Conservation (phyloP, 2,113 vertebrate genomes). For the Tamias sibiricus region DNA sequence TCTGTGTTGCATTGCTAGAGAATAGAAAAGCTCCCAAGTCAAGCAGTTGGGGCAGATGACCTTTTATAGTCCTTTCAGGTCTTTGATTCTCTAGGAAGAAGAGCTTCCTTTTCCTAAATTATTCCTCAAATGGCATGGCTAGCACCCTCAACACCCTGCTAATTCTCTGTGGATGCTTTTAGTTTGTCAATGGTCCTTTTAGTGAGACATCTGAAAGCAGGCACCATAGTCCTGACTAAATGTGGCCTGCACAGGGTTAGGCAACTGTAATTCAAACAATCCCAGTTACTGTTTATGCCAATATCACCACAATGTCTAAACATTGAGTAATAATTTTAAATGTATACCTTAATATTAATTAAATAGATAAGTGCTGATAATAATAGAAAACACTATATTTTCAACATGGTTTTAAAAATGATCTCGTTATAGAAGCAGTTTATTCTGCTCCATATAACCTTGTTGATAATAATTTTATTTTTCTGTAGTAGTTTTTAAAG, state of each 20-base stretch:
- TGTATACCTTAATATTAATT: neutral
- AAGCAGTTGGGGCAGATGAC: constrained; percentile 43
- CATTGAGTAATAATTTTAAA: neutral
- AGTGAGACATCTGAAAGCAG: neutral
- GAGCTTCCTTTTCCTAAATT: constrained; percentile 44
- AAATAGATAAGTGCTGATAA: neutral
- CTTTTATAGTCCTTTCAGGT: constrained; percentile 42
- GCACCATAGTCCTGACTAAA: neutral
- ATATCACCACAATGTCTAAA: neutral
- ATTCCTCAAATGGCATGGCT: neutral
- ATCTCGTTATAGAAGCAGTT: neutral
- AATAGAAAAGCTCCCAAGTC: neutral
- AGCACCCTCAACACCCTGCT: neutral
- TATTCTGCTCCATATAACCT: neutral
- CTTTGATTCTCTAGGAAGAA: constrained; percentile 59
- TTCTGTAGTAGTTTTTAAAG: neutral
- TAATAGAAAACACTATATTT: neutral
- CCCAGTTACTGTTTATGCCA: neutral
- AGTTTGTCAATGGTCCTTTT: constrained; percentile 1
- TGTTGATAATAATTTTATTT: neutral
- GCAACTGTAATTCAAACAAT: neutral
- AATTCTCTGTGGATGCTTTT: constrained; percentile 21
- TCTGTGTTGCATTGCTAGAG: constrained; percentile 19
- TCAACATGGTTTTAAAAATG: neutral
- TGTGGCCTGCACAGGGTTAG: neutral